Base-by-base conservation (phyloP, 2,888 invertebrate genomes). In the Uloborus plumipes region DNA sequence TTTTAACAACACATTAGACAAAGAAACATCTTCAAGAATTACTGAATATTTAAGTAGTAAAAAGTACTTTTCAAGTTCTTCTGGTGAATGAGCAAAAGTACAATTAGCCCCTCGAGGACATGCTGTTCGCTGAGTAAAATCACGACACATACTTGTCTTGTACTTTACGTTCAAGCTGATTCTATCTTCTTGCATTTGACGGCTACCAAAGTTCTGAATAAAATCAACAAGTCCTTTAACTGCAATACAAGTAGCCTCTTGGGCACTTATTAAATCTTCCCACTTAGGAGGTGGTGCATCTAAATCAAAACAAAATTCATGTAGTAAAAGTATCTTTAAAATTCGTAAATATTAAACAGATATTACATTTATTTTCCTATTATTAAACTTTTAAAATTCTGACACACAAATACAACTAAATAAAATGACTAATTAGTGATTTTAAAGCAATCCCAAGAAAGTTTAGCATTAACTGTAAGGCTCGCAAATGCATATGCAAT, bases 11-110 rank as follows among this genome's bases (percentile, higher is more conserved):
- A 39, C 39, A 39, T 39, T 39, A 16, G 51, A n/a, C n/a, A 16
- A 26, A 22, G 20, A 26, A 67, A 15, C 18, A 22, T 2, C n/a
- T 20, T 26, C 47, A 64, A 18, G 51, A 7, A 15, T 26, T 53
- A n/a, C 18, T 11, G 14, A 55, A 69, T 69, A 39, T 47, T 49
- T 49, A 49, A 50, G 20, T 49, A 65, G n/a, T 65, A 31, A 64
- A 26, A 26, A n/a, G 9, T 87, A 94, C 93, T 94, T 94, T 87
- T 97, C 96, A 55, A 97, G 90, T 89, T 98, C 98, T 85, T 96
- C 94, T 85, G 94, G 94, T 0, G 95, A 94, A 89, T 98, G 97
- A 11, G 97, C 96, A 90, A 96, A 98, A 0, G 95, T 96, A 89
- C 98, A 98, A 86, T 93, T 93, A 61, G 92, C 92, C 4, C 96